Conservation (phyloP, 2,888 invertebrate species). For the Tachystola acroxantha region DNA sequence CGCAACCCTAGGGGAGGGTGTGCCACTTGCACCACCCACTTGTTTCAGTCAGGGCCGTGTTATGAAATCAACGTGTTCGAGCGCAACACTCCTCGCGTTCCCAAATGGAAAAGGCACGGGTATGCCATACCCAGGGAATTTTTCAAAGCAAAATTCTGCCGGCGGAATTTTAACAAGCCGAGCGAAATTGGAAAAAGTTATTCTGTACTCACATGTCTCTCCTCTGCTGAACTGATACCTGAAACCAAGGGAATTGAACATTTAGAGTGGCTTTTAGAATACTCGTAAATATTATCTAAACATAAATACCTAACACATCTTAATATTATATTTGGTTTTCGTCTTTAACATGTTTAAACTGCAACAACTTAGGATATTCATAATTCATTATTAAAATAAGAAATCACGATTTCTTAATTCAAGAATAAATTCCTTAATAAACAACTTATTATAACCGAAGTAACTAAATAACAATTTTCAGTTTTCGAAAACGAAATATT, state of each 20-base stretch:
- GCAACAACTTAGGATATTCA: no score
- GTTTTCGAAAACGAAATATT: no score
- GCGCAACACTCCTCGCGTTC: conserved; percentile 68
- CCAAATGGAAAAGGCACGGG: conserved; percentile 64
- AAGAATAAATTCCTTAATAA: no score
- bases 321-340: no score
- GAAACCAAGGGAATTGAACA: conserved; percentile 30
- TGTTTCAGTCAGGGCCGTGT: conserved; percentile 69
- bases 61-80: conserved; percentile 78
- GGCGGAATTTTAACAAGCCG: conserved; percentile 55
- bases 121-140: conserved; percentile 50
- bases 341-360: no score
- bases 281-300: no score
- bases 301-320: no score
- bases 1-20: conserved; percentile 32
- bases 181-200: conserved; percentile 53
- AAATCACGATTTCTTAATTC: no score
- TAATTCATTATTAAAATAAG: no score
- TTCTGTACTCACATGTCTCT: conserved; percentile 72
- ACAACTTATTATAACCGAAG: no score
- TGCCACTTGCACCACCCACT: conserved; percentile 72
- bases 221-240: conserved; percentile 76
- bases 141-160: conserved; percentile 61
- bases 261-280: no score
- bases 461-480: no score